Percentiles rank a stretch among this genome's conserved stretches.
Evolutionary conservation across 1,140 invertebrate genomes (phyloP).

Genomic region (Rhizoglyphus robini): DNA sequence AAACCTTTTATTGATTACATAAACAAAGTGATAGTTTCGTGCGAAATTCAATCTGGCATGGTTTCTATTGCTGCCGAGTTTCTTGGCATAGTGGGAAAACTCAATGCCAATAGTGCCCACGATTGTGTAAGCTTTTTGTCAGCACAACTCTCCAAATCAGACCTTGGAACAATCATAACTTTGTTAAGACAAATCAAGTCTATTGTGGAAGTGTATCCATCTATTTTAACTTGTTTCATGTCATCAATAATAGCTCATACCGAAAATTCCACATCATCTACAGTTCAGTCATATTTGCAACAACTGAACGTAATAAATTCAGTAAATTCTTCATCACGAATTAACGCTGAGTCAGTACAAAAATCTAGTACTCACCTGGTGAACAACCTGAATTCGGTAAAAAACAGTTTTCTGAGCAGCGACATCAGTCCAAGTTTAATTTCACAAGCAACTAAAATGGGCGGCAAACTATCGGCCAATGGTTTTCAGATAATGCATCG

Average conservation of each 20-base stretch:
- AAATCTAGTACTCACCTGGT: conserved; percentile 8
- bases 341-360: not conserved
- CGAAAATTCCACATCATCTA: conserved; percentile 36
- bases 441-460: not conserved
- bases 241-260: conserved; percentile 51
- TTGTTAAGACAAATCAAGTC: conserved; percentile 59
- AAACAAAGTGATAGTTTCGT: conserved; percentile 48
- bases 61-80: conserved; percentile 37
- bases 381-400: not conserved
- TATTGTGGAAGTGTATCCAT: conserved; percentile 57
- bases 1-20: conserved; percentile 51
- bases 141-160: conserved; percentile 51
- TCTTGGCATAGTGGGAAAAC: conserved; percentile 34
- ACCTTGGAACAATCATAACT: conserved; percentile 50
- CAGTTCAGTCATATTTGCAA: conserved; percentile 36
- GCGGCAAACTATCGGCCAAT: not conserved
- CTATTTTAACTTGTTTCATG: conserved; percentile 58
- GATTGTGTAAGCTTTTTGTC: conserved; percentile 63
- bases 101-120: conserved; percentile 47
- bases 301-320: conserved; percentile 31
- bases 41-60: conserved; percentile 49
- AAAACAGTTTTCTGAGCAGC: not conserved
- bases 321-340: not conserved
- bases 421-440: not conserved
- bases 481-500: conserved; percentile 8